Evolutionary conservation across 2,113 vertebrate species (phyloP).

Genomic region (Budorcas taxicolor): DNA sequence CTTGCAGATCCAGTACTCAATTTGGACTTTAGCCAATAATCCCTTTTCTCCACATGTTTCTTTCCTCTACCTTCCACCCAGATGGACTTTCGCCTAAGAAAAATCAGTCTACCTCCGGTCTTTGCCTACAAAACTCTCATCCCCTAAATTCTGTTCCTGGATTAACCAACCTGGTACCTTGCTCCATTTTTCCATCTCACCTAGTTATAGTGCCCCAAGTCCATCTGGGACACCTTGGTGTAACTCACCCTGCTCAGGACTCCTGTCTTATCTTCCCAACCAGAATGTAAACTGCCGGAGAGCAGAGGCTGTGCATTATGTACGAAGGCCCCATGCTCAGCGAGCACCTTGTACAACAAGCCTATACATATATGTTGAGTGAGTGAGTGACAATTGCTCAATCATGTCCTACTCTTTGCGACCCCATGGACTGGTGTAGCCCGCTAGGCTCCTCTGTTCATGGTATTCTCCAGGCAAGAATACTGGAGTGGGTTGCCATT

Average conservation of each 20-base stretch:
- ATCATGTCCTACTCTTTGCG: not conserved
- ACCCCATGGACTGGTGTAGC: not conserved
- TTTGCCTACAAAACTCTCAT: not conserved
- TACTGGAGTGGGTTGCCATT: not conserved
- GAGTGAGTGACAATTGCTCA: not conserved
- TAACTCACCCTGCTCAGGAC: not conserved
- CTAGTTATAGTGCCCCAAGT: not conserved
- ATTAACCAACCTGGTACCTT: not conserved
- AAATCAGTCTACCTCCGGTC: not conserved
- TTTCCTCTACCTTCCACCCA: not conserved
- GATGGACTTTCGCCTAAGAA: not conserved
- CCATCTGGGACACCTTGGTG: not conserved
- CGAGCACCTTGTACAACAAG: not conserved
- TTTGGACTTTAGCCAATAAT: not conserved
- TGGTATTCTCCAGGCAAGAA: not conserved
- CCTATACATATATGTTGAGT: not conserved
- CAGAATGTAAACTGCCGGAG: not conserved
- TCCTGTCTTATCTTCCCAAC: not conserved
- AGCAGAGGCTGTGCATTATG: not conserved
- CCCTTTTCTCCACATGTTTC: not conserved
- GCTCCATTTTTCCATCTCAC: not conserved
- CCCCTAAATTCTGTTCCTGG: not conserved
- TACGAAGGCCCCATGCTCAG: not conserved
- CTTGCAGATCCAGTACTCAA: not conserved
- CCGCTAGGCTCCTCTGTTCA: not conserved